Evolutionary conservation across 2,797 vertebrate genomes (phyloP), one percentile per base, ranked within the genome.

Genomic region (Hypotaenidia philippensis): DNA sequence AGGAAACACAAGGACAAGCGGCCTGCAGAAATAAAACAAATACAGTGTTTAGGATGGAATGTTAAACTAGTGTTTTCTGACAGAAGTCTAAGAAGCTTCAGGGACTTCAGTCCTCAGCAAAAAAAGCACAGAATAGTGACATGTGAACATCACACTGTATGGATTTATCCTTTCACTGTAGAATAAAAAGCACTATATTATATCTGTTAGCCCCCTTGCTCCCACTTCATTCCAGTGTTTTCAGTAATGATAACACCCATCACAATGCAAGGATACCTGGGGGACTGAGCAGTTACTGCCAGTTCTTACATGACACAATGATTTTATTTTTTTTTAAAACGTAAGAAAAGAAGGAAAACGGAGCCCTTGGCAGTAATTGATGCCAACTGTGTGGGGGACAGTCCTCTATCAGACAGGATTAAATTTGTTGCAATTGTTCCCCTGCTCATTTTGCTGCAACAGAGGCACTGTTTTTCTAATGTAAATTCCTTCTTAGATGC

Each of bases 401-500:
- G 20, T 49, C 31, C 52, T 60, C 40, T 83, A 63, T 74, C 47
- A 92, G 32, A 69, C 19, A 74, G 79, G n/a, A 92, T 81, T 83
- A 56, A 53, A 89, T 93, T 75, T 76, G 11, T 76, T 63, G 69
- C 38, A 82, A 2, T 86, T 93, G 80, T 52, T 90, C 66, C 70
- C n/a, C 34, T 65, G 55, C 27, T 87, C 70, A 53, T 63, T 90
- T 82, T 87, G 10, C 40, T 76, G 34, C 71, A 53, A 40, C 26
- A 79, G 47, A 66, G 26, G 20, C 0, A 0, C 25, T 72, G 22
- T 31, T 92, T 92, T 82, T 52, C 63, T 63, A 9, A 50, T 57
- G 49, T 38, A 74, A 81, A 74, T 91, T 78, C 45, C 19, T 90
- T 63, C 63, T 80, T 38, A 60, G 50, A 76, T 82, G 65, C 20